These are phyloP conservation scores for Trissolcus japonicus DNA, from an alignment of 2,888 invertebrate genomes.

Conservation along the genomic window DNA sequence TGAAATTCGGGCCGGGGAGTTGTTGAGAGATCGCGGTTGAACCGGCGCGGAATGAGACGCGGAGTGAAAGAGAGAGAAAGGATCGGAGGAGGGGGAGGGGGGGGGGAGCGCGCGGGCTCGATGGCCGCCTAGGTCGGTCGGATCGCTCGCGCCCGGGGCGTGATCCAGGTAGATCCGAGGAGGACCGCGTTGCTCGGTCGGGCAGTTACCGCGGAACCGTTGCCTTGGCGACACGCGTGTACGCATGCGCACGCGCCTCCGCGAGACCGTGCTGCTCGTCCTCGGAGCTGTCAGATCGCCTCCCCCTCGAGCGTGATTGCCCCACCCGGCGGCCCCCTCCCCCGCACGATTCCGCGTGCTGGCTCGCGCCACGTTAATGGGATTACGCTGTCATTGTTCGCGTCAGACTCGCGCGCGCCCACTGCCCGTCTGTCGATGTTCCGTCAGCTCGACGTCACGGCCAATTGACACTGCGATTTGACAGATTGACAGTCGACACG, in stretches of 20 bases:
- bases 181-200: conserved; percentile 65
- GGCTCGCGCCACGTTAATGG: conserved; percentile 52
- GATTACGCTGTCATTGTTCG: conserved; percentile 48
- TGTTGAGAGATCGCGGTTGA: conserved; percentile 5
- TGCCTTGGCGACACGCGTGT: conserved; percentile 74
- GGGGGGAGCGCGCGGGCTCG: conserved; percentile 63
- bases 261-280: conserved; percentile 63
- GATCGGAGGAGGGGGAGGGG: conserved; percentile 52
- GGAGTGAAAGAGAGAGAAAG: conserved; percentile 53
- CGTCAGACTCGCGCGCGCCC: conserved; percentile 43
- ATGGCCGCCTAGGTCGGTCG: conserved; percentile 70
- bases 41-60: conserved; percentile 36
- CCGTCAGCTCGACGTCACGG: conserved; percentile 25
- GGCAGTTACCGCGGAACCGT: conserved; percentile 76
- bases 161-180: conserved; percentile 67
- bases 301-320: conserved; percentile 9
- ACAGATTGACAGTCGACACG: conserved; percentile 27
- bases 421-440: conserved; percentile 36
- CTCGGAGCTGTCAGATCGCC: conserved; percentile 53
- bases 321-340: conserved; percentile 22
- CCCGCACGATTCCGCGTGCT: conserved; percentile 30
- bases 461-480: conserved; percentile 28
- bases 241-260: conserved; percentile 63
- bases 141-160: conserved; percentile 73
- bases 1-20: conserved; percentile 1